phyloP scores from a whole-genome alignment of 2,888 invertebrate species.

The Torymus aiolomorphi region DNA sequence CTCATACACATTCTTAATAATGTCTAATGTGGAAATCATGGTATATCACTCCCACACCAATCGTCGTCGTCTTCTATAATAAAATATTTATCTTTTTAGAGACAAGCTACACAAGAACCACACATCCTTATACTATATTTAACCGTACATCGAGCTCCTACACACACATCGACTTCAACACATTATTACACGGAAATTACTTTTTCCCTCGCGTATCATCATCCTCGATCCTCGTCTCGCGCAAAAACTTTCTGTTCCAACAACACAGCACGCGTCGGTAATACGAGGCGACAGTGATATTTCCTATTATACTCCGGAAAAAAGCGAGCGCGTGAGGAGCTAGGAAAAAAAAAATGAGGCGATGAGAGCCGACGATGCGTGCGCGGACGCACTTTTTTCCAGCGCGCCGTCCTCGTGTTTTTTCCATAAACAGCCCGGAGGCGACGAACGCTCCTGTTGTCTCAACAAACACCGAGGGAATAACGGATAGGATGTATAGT shows the following conservation, averaged over 20 bases:
- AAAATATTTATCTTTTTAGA: too few relatives aligned
- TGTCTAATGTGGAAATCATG: too few relatives aligned
- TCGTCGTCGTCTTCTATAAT: too few relatives aligned
- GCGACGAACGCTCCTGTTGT: constrained; percentile 39
- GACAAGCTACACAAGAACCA: too few relatives aligned
- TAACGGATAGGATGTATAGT: too few relatives aligned
- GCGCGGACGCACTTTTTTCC: too few relatives aligned
- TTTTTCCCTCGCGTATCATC: not conserved
- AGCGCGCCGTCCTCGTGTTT: constrained; percentile 31
- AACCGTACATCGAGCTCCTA: not conserved
- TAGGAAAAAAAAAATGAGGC: constrained; percentile 15
- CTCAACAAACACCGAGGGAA: constrained; percentile 39
- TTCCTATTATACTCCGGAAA: not conserved
- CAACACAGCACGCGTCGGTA: not conserved
- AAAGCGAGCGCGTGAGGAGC: not conserved
- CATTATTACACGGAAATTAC: not conserved
- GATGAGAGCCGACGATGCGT: not conserved
- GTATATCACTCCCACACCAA: too few relatives aligned
- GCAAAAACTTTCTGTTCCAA: not conserved
- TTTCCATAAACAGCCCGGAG: constrained; percentile 35
- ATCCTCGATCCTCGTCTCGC: not conserved
- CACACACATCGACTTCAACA: constrained; percentile 57
- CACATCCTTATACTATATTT: too few relatives aligned
- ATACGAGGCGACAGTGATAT: constrained; percentile 21
- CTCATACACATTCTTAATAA: too few relatives aligned